Conservation (phyloP, 2,888 invertebrate species). For the Liodrosophila aerea region DNA sequence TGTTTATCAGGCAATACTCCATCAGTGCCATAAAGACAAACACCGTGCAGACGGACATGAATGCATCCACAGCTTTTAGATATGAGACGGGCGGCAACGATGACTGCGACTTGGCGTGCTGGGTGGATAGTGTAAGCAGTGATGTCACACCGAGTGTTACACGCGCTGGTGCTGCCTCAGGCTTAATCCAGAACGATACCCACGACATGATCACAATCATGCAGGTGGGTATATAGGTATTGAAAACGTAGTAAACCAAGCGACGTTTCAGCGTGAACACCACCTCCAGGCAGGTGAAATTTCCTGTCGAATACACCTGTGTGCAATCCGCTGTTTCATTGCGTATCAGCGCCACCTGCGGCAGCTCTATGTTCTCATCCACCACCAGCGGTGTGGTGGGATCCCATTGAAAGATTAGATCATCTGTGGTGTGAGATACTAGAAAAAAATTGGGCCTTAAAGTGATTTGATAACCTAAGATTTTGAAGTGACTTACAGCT, state of each 20-base stretch:
- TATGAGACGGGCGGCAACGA: slow-evolving; percentile 96
- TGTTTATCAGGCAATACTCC: slow-evolving; percentile 96
- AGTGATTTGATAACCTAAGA: no score
- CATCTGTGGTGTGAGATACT: slow-evolving; percentile 95
- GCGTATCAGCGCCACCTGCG: slow-evolving; percentile 93
- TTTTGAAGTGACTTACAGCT: slow-evolving; percentile 91
- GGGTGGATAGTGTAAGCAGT: slow-evolving; percentile 92
- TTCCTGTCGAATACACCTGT: slow-evolving; percentile 86
- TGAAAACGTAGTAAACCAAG: slow-evolving; percentile 95
- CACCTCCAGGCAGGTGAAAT: slow-evolving; percentile 95
- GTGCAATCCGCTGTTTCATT: slow-evolving; percentile 95
- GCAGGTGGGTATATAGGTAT: slow-evolving; percentile 96
- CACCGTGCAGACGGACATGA: slow-evolving; percentile 95
- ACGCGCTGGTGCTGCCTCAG: slow-evolving; percentile 95
- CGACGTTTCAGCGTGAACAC: slow-evolving; percentile 94
- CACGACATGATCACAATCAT: slow-evolving; percentile 98
- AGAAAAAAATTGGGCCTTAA: slow-evolving; percentile 34
- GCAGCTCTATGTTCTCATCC: slow-evolving; percentile 93
- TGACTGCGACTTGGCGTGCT: slow-evolving; percentile 97
- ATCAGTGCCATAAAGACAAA: slow-evolving; percentile 97
- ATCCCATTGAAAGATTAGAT: slow-evolving; percentile 95
- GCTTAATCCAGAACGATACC: slow-evolving; percentile 98
- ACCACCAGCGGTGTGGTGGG: slow-evolving; percentile 93
- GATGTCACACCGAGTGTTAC: slow-evolving; percentile 96
- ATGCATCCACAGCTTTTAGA: slow-evolving; percentile 94